Evolutionary conservation across 37 sponge, comb jelly and placozoan genomes (phyloP).

Genomic region (Crambe crambe): DNA sequence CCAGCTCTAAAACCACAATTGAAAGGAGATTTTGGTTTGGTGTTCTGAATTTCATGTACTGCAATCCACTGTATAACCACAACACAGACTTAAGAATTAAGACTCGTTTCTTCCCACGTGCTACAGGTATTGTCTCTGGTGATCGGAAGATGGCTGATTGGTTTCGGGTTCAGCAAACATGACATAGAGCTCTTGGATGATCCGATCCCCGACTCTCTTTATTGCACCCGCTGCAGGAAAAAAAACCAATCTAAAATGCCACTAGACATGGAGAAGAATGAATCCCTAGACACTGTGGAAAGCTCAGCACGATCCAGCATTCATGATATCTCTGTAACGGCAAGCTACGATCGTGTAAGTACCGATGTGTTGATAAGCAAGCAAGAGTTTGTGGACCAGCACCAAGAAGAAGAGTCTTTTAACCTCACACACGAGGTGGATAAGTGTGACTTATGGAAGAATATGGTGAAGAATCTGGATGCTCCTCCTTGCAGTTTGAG

Average conservation of each 20-base stretch:
- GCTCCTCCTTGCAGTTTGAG: conserved; percentile 20
- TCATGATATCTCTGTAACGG: neutral
- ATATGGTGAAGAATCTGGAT: conserved; percentile 50
- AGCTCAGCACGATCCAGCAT: neutral
- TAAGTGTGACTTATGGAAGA: conserved; percentile 57
- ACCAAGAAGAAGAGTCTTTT: neutral
- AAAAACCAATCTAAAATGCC: neutral
- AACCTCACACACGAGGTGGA: conserved; percentile 68
- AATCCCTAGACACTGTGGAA: neutral
- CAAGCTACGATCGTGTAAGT: too few relatives aligned
- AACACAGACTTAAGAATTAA: too few relatives aligned
- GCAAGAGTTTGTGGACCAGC: neutral
- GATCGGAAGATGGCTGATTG: conserved; percentile 53
- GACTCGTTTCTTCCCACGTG: too few relatives aligned
- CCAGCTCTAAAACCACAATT: too few relatives aligned
- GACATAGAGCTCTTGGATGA: conserved; percentile 76
- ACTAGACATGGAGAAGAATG: neutral
- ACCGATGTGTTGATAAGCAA: neutral
- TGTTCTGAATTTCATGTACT: too few relatives aligned
- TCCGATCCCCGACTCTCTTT: conserved; percentile 61
- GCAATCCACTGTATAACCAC: too few relatives aligned
- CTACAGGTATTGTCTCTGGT: conserved; percentile 54
- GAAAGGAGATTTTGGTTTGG: too few relatives aligned
- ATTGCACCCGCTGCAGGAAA: conserved; percentile 32
- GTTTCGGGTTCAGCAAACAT: conserved; percentile 43